phyloP scores from a whole-genome alignment of 2,113 vertebrate species.

The Microtus oregoni region DNA sequence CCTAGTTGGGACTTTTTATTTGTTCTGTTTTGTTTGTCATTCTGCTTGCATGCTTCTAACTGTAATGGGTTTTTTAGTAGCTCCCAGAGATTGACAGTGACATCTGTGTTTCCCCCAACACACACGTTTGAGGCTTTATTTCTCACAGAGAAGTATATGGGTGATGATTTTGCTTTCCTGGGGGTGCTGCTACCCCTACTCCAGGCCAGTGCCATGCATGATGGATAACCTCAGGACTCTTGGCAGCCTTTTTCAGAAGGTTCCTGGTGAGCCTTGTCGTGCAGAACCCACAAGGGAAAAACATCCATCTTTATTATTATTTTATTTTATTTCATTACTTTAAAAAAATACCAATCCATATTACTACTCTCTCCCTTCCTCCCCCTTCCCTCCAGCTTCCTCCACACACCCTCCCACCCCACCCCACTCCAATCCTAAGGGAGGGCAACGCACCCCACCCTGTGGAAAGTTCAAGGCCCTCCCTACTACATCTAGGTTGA shows the following conservation, averaged over 20 bases:
- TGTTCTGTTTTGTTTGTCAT: not conserved
- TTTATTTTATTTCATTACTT: too few relatives aligned
- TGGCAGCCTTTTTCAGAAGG: not conserved
- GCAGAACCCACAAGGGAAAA: too few relatives aligned
- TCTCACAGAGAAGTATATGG: not conserved
- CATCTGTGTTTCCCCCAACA: not conserved
- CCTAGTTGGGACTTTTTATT: not conserved
- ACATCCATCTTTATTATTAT: too few relatives aligned
- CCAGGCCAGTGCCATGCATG: not conserved
- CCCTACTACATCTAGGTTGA: too few relatives aligned
- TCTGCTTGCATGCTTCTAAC: not conserved
- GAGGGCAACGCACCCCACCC: too few relatives aligned
- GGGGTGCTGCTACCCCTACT: too few relatives aligned
- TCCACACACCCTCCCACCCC: too few relatives aligned
- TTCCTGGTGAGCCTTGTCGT: not conserved
- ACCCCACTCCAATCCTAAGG: too few relatives aligned
- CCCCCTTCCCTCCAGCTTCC: too few relatives aligned
- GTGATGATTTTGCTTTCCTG: not conserved
- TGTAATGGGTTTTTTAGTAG: not conserved
- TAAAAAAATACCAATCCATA: too few relatives aligned
- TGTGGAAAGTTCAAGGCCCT: too few relatives aligned
- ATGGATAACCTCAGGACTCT: not conserved
- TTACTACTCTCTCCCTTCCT: too few relatives aligned
- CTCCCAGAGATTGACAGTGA: not conserved
- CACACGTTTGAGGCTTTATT: not conserved